phyloP scores from a whole-genome alignment of 2,797 vertebrate genomes.

The Sibirionetta formosa region DNA sequence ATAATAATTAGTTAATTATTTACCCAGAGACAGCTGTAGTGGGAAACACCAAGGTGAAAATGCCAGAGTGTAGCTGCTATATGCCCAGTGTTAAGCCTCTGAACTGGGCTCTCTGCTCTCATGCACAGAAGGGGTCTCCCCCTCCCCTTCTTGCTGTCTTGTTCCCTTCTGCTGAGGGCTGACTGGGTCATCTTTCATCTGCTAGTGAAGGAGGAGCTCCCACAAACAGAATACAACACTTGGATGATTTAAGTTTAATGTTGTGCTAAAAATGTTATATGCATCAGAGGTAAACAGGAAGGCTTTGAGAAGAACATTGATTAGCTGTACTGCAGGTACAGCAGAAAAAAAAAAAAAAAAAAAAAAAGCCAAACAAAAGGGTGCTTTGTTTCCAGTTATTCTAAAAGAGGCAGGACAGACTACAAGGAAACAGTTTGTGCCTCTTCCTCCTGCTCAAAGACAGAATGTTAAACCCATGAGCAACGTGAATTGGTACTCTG shows the following conservation, averaged over 20 bases:
- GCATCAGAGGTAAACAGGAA: neutral
- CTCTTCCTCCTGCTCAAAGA: neutral
- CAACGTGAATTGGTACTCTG: neutral
- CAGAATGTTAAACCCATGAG: neutral
- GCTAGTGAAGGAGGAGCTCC: neutral
- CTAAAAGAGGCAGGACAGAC: neutral
- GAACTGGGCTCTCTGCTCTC: neutral
- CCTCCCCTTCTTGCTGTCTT: fast-evolving
- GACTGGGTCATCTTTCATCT: neutral
- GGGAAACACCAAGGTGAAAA: neutral
- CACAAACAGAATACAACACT: neutral
- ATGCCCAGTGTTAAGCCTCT: neutral
- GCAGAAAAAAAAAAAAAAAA: neutral
- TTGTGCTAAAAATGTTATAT: neutral
- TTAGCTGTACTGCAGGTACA: neutral
- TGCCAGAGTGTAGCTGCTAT: neutral
- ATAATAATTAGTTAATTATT: neutral
- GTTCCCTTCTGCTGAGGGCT: neutral
- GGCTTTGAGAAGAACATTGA: fast-evolving
- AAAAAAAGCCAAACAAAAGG: neutral
- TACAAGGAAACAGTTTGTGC: neutral
- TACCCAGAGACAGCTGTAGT: neutral
- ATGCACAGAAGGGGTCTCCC: neutral
- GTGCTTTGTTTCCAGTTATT: neutral
- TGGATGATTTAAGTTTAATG: neutral